Conservation (phyloP, 35 echinoderm and acorn worm species). For the Ophiothrix spiculata region DNA sequence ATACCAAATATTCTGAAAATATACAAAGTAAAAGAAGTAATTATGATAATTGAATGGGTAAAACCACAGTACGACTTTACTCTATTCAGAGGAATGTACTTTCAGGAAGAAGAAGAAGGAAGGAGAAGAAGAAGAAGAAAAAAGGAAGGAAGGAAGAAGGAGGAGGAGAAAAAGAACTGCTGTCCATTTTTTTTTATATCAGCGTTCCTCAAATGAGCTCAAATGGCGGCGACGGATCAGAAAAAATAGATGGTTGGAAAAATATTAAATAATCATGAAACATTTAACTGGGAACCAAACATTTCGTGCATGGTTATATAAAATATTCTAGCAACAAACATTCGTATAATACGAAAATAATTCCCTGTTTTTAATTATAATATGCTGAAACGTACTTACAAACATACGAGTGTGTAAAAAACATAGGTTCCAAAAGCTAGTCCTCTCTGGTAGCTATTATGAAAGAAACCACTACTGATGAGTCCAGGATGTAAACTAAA, state of each 20-base stretch:
- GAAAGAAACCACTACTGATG: slow-evolving; percentile 8
- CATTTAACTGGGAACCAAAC: not conserved
- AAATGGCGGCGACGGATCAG: no score
- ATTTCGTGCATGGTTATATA: not conserved
- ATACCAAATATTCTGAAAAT: slow-evolving; percentile 32
- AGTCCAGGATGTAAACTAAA: slow-evolving; percentile 71
- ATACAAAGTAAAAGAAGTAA: not conserved
- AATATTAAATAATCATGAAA: not conserved
- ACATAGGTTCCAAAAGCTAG: not conserved
- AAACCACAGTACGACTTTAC: no score
- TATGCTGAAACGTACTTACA: slow-evolving; percentile 1
- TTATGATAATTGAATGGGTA: no score
- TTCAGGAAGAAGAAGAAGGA: not conserved
- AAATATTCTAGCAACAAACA: not conserved
- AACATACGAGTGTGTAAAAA: not conserved
- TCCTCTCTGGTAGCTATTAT: not conserved
- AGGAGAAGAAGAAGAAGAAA: not conserved
- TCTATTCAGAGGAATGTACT: no score
- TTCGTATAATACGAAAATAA: not conserved
- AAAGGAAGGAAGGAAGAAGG: not conserved
- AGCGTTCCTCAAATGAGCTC: no score
- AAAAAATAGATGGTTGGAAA: not conserved
- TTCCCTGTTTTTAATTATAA: not conserved
- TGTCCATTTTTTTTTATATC: no score
- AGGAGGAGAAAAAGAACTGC: not conserved